phyloP scores from a whole-genome alignment of 2,888 invertebrate genomes.

The Rapana venosa region DNA sequence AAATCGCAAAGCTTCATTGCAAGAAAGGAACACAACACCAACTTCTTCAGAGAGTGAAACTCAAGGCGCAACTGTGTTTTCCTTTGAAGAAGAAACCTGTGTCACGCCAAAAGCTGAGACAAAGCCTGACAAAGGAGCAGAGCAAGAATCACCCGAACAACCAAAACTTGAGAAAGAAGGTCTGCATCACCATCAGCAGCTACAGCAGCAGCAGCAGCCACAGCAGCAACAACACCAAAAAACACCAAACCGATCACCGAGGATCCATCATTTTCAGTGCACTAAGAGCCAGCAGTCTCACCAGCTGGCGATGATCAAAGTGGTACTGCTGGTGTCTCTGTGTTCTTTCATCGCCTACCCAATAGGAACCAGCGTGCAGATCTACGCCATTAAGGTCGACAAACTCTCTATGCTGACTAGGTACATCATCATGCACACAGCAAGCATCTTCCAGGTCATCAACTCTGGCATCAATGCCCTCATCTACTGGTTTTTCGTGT shows the following conservation, averaged over 20 bases:
- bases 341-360: slow-evolving; percentile 8
- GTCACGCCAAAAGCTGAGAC: background rate
- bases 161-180: background rate
- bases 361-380: background rate
- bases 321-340: background rate
- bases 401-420: background rate
- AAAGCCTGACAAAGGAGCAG: background rate
- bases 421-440: background rate
- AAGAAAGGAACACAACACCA: background rate
- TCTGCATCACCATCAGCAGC: background rate
- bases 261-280: background rate
- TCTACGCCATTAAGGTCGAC: background rate
- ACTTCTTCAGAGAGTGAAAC: background rate
- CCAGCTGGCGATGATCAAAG: background rate
- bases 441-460: background rate
- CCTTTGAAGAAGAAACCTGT: background rate
- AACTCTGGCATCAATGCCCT: background rate
- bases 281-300: background rate
- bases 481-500: background rate
- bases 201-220: background rate
- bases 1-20: background rate
- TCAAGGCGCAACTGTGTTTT: background rate
- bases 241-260: background rate
- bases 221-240: background rate
- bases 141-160: background rate